phyloP scores from a whole-genome alignment of 2,797 vertebrate species.

The Gorsachius magnificus region DNA sequence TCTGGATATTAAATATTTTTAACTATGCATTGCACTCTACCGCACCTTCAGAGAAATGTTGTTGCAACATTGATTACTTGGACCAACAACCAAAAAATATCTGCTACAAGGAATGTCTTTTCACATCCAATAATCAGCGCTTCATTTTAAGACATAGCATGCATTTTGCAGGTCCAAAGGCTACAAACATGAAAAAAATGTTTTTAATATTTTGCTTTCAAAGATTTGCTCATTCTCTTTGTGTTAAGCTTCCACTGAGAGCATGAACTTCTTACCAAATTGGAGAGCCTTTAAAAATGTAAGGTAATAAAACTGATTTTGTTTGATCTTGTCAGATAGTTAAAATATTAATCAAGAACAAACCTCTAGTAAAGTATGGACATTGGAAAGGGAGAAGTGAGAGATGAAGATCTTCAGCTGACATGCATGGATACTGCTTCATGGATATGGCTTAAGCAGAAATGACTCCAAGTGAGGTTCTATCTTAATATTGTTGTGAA shows the following conservation, averaged over 20 bases:
- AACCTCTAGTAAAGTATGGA: not conserved
- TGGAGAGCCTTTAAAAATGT: not conserved
- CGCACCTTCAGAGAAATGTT: not conserved
- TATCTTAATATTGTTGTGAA: not conserved
- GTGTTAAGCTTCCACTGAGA: not conserved
- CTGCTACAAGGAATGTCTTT: not conserved
- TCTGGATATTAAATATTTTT: conserved; percentile 1
- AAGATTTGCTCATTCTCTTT: not conserved
- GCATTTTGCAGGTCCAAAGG: not conserved
- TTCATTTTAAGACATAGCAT: not conserved
- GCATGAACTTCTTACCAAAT: not conserved
- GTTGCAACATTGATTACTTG: not conserved
- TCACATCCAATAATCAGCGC: not conserved
- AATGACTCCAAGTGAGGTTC: not conserved
- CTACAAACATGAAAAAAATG: not conserved
- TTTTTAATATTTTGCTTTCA: not conserved
- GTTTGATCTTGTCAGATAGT: not conserved
- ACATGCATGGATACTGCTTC: not conserved
- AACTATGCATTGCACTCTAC: not conserved
- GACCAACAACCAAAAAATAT: not conserved
- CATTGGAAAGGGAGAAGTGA: not conserved
- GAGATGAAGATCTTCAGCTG: not conserved
- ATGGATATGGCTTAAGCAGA: not conserved
- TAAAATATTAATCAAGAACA: not conserved
- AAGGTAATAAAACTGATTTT: not conserved